These are phyloP conservation scores for Anguilla obscura DNA, from an alignment of 2,797 vertebrate genomes.

Conservation along the genomic window DNA sequence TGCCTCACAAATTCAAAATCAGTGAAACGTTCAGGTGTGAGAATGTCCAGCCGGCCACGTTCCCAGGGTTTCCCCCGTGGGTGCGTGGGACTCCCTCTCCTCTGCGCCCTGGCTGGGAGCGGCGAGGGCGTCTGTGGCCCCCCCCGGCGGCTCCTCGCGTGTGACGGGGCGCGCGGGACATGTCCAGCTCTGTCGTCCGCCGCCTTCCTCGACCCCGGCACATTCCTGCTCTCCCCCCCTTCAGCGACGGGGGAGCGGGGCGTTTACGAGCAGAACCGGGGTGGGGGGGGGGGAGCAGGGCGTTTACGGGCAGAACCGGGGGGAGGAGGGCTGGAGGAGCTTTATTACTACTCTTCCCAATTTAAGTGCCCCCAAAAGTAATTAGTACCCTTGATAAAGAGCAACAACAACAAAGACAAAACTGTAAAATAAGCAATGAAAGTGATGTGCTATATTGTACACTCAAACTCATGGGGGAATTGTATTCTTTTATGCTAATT, in stretches of 20 bases:
- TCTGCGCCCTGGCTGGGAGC: neutral
- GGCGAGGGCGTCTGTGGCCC: neutral
- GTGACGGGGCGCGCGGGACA: constrained; percentile 27
- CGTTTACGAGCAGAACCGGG: neutral
- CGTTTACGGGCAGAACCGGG: neutral
- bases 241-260: neutral
- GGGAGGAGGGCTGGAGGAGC: neutral
- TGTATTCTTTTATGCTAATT: neutral
- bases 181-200: constrained; percentile 32
- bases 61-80: neutral
- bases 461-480: neutral
- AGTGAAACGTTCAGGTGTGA: neutral
- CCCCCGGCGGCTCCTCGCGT: constrained; percentile 8
- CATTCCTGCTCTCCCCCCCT: constrained; percentile 11
- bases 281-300: neutral
- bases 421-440: too few species aligned
- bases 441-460: neutral
- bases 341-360: too few species aligned
- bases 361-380: too few species aligned
- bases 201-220: constrained; percentile 12
- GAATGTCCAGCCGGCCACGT: neutral
- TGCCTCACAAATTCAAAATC: neutral
- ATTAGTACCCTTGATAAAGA: too few species aligned
- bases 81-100: neutral
- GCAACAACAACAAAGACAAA: too few species aligned